Percentiles rank a stretch among this genome's conserved stretches.
Evolutionary conservation across 2,113 vertebrate species (phyloP).

Genomic region (Rattus norvegicus): DNA sequence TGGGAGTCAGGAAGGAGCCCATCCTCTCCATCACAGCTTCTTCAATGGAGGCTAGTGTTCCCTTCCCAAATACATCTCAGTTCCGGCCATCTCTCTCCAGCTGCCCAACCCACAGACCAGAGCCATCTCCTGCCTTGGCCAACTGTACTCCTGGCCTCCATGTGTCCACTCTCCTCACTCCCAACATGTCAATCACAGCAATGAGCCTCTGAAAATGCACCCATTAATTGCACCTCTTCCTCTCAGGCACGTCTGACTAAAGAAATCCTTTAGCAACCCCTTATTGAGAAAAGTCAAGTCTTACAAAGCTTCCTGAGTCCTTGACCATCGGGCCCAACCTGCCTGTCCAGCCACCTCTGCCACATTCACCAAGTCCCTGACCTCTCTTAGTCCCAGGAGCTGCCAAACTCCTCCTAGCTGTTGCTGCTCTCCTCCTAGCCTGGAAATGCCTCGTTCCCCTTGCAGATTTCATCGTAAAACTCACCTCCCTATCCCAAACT

Average conservation of each 20-base stretch:
- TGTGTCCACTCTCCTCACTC: background rate
- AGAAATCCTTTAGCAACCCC: background rate
- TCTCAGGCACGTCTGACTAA: background rate
- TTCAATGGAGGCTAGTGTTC: background rate
- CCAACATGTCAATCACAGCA: background rate
- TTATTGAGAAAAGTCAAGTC: slow-evolving; percentile 17
- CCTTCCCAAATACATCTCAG: slow-evolving; percentile 1
- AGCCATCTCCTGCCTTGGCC: background rate
- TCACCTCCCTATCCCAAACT: background rate
- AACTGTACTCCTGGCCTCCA: background rate
- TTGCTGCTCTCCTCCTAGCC: background rate
- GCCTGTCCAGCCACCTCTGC: background rate
- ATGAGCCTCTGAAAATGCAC: slow-evolving; percentile 17
- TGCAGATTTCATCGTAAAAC: slow-evolving; percentile 4
- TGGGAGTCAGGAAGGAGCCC: background rate
- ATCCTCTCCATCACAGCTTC: background rate
- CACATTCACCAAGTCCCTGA: background rate
- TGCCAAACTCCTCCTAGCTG: background rate
- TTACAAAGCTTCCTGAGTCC: background rate
- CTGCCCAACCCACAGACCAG: background rate
- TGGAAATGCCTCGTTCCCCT: background rate
- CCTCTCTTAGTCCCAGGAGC: background rate
- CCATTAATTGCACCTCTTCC: background rate
- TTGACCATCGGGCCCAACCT: background rate
- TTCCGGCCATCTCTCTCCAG: background rate